Evolutionary conservation across 2,113 vertebrate species (phyloP), one percentile per base, ranked within the genome.

Genomic region (Chionomys nivalis): DNA sequence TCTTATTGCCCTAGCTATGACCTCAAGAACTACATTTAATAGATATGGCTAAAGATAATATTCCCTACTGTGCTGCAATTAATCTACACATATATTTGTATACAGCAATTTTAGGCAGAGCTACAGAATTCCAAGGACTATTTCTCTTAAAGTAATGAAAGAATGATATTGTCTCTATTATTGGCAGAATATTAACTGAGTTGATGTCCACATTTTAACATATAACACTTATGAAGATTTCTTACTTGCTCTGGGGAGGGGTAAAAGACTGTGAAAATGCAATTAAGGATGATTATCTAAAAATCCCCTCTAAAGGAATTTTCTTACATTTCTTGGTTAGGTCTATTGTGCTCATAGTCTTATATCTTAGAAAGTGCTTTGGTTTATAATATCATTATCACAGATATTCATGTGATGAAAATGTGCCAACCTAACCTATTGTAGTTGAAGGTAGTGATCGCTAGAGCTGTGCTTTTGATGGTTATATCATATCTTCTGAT

Each of bases 351-450:
- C 23, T 58, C 11, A 28, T 10, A 65, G 39, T 33, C 7, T 76
- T 82, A 66, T 58, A 61, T 66, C 58, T 36, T 14, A 92, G 14
- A 0, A 5, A 82, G 8, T 52, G 44, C 24, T 87, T 52, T 26
- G 7, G 24, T 52, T 87, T 39, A n/a, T 52, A 8, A 7, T 52
- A 49, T 36, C 68, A 68, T 68, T 19, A 33, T 0, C 5, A 66
- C 5, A 68, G 39, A 87, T 23, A 0, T 17, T 49, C 28, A 13
- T 21, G 8, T 49, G 42, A 16, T 66, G 4, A 66, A 39, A 19
- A 9, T 52, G 31, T 16, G 21, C 7, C 0, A 1, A 72, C 21
- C 5, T 68, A 47, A 31, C 0, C 11, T 23, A 13, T 5, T 36
- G 1, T 72, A 7, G 9, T 52, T 9, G 1, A 13, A 52, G 23